Evolutionary conservation across 2,888 invertebrate species (phyloP).

Genomic region (Helleia helle): DNA sequence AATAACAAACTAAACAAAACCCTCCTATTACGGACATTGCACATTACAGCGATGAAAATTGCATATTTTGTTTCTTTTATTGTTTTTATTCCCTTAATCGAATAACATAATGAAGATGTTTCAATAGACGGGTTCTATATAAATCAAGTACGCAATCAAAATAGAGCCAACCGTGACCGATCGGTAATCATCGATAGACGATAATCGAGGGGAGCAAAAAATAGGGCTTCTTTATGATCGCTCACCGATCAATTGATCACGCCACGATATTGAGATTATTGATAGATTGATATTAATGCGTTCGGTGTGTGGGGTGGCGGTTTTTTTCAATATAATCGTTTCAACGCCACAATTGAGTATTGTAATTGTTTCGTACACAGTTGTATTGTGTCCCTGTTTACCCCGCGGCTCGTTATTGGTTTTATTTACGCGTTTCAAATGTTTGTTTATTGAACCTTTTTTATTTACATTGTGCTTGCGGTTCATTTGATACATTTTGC

Average conservation of each 20-base stretch:
- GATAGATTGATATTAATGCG: conserved; percentile 69
- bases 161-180: conserved; percentile 39
- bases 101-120: conserved; percentile 40
- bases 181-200: conserved; percentile 45
- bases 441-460: conserved; percentile 31
- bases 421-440: conserved; percentile 24
- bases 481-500: conserved; percentile 1
- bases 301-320: conserved; percentile 45
- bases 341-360: conserved; percentile 62
- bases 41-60: conserved; percentile 4
- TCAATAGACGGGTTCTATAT: conserved; percentile 47
- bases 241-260: conserved; percentile 64
- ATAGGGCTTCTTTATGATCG: conserved; percentile 51
- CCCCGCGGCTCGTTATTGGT: conserved; percentile 36
- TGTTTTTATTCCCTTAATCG: conserved; percentile 9
- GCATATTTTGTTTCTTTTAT: conserved; percentile 13
- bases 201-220: conserved; percentile 44
- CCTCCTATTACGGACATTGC: not conserved
- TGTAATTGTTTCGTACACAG: conserved; percentile 48
- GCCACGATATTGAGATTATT: conserved; percentile 64
- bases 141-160: conserved; percentile 48
- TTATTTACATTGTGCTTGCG: conserved; percentile 24
- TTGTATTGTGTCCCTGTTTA: conserved; percentile 45
- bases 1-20: not conserved
- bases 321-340: conserved; percentile 55